Evolutionary conservation across 2,113 vertebrate genomes (phyloP).

Genomic region (Asarcornis scutulata): DNA sequence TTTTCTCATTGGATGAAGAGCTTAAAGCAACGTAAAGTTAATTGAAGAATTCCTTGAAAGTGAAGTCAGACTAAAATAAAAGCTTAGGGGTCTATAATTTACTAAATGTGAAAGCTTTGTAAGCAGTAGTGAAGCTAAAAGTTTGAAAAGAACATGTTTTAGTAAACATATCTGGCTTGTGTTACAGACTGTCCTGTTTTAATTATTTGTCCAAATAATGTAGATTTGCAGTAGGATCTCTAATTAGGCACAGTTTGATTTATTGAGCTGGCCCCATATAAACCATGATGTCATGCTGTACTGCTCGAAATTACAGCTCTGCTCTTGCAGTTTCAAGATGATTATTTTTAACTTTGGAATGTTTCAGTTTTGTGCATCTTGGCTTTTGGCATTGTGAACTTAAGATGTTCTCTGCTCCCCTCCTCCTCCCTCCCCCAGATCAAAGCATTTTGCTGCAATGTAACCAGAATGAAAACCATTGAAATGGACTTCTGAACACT

Average conservation of each 20-base stretch:
- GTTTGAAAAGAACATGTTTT: constrained; percentile 71
- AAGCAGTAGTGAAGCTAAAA: constrained; percentile 74
- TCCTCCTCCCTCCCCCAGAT: constrained; percentile 36
- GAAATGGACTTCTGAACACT: constrained; percentile 8
- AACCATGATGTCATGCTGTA: constrained; percentile 82
- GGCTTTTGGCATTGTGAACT: constrained; percentile 62
- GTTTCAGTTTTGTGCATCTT: constrained; percentile 58
- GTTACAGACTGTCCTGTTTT: constrained; percentile 71
- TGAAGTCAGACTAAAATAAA: constrained; percentile 83
- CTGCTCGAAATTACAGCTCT: constrained; percentile 79
- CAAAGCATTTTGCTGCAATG: constrained; percentile 38
- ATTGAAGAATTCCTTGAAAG: constrained; percentile 87
- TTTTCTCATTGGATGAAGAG: constrained; percentile 80
- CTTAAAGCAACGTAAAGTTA: constrained; percentile 82
- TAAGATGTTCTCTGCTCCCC: constrained; percentile 39
- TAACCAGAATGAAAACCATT: constrained; percentile 22
- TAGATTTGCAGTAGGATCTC: constrained; percentile 76
- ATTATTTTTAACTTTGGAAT: constrained; percentile 79
- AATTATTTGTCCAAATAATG: constrained; percentile 79
- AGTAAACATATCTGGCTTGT: constrained; percentile 81
- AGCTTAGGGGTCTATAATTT: constrained; percentile 75
- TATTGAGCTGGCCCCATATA: constrained; percentile 79
- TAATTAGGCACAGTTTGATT: constrained; percentile 82
- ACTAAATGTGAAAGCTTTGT: constrained; percentile 75
- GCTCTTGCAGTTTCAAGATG: constrained; percentile 72